Evolutionary conservation across 2,888 invertebrate species (phyloP).

Genomic region (Nephrotoma flavescens): DNA sequence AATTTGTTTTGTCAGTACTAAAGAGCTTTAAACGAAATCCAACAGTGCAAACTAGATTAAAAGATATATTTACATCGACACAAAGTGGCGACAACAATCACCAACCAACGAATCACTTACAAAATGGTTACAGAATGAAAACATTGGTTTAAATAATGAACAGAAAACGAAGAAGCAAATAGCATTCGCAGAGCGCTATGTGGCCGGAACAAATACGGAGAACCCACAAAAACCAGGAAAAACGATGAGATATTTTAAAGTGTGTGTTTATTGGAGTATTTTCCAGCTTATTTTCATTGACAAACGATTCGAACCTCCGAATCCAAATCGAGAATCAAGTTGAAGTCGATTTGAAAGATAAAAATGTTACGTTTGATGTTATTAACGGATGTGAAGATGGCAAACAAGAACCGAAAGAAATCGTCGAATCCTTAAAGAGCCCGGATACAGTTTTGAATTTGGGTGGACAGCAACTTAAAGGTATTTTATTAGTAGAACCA

Average conservation of each 20-base stretch:
- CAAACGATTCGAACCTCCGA: constrained; percentile 59
- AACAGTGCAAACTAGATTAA: constrained; percentile 50
- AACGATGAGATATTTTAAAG: constrained; percentile 39
- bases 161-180: no score
- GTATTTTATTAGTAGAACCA: constrained; percentile 70
- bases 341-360: constrained; percentile 96
- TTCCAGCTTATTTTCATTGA: constrained; percentile 55
- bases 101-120: no score
- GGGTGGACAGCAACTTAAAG: constrained; percentile 95
- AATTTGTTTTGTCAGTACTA: no score
- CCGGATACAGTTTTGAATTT: constrained; percentile 68
- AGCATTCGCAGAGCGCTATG: no score
- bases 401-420: constrained; percentile 90
- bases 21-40: no score
- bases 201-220: constrained; percentile 46
- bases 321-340: constrained; percentile 76
- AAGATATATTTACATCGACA: constrained; percentile 31
- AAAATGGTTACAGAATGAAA: no score
- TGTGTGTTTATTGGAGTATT: constrained; percentile 64
- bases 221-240: constrained; percentile 33
- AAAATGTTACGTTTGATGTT: constrained; percentile 89
- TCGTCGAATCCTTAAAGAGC: constrained; percentile 86
- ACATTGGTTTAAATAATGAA: no score
- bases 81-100: not conserved
- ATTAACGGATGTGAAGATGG: constrained; percentile 97